Evolutionary conservation across 2,888 invertebrate genomes (phyloP), one percentile per base, ranked within the genome.

Genomic region (Epistrophe grossulariae): DNA sequence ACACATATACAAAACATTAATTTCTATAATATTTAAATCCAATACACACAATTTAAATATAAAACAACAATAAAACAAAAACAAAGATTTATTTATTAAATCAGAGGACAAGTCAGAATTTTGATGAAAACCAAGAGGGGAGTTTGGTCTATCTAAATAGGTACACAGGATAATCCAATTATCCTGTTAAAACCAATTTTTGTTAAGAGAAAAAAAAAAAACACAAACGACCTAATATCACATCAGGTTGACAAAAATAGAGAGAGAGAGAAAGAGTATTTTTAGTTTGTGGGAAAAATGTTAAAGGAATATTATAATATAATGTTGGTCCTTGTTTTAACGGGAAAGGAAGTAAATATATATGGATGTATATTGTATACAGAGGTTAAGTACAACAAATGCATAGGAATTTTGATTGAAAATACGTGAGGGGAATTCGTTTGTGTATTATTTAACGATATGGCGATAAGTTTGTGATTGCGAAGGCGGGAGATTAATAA

Each of bases 331-430:
- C 35, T 64, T 50, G 38, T 48, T 57, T 64, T 35, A 62, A 62
- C 40, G 73, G 48, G 31, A 28, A 72, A 55, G 64, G 55, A 50
- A 64, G 15, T 43, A 31, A 59, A 13, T 55, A 28, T 17, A 17
- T n/a, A 45, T 8, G 57, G 79, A 10, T 2, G n/a, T 6, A 7
- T n/a, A 45, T 6, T n/a, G 24, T 24, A 24, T 24, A 24, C 24
- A 24, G 24, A 24, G 24, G 24, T 24, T 24, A 8, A 7, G 48
- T 11, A 24, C 24, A 28, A 80, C 66, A 80, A 71, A 80, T 80
- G 40, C 66, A 35, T 35, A 84, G 40, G 15, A 31, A 70, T 48
- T 60, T 64, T 70, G 79, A 84, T 84, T 74, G 70, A 71, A 84
- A 73, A 71, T 70, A 64, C 45, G 50, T 55, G 66, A 70, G 24